Base-by-base conservation (phyloP, 2,797 vertebrate genomes). In the Enteromius argenteus region DNA sequence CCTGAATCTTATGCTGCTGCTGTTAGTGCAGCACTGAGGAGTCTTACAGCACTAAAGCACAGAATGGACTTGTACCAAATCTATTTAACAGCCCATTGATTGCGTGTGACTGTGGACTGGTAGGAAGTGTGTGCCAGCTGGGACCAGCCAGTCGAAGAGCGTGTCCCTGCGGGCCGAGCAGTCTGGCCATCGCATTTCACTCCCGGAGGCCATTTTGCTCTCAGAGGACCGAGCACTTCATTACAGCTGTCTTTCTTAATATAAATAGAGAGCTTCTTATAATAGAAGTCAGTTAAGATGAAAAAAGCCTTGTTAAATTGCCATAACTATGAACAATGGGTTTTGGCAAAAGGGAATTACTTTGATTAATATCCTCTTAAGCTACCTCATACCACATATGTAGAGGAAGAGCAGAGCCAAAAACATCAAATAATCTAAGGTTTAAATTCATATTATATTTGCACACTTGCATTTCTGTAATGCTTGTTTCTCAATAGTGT, bases 51-150 rank as follows among this genome's bases (percentile, higher is more conserved):
- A 72, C 60, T 79, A 21, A n/a, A 64, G 79, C 76, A 67, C 53
- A 46, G 79, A 88, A 87, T 86, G 49, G 82, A 81, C 73, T 83
- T 84, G 76, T 87, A 87, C 86, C 84, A 75, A 88, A 87, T 86
- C 85, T 85, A 87, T 81, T 90, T 89, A 87, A 90, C 73, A 86
- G 85, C 76, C 76, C 87, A 89, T 87, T 88, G 87, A 89, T 88
- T 87, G 77, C 44, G 72, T 64, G 60, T 90, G 84, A 89, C 85
- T 89, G 83, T 75, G 78, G 76, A 74, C 87, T 87, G 89, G 80
- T 89, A 77, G 87, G 51, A 87, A 51, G 44, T 58, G 32, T 74
- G 60, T 89, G 83, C 87, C 89, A 89, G 87, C 87, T 89, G 87
- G 85, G 89, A 42, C 86, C 86, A 67, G 49, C 42, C 51, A 75